Conservation (phyloP, 2,888 invertebrate genomes). For the Platynereis dumerilii region DNA sequence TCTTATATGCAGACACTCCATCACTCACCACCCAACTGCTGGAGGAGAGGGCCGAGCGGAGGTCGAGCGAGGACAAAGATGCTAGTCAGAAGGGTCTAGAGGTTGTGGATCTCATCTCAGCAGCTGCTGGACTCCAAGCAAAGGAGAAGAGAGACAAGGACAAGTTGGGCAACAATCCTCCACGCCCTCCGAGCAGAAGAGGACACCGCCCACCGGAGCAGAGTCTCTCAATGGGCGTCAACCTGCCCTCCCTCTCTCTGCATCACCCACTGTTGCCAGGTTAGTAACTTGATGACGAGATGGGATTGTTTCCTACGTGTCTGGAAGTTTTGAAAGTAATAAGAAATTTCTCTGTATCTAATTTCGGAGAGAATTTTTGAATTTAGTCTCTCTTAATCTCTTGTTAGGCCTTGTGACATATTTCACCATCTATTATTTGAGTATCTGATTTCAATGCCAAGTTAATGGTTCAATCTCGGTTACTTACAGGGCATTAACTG, state of each 20-base stretch:
- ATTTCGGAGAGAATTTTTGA: too few species aligned
- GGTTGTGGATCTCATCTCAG: constrained; percentile 70
- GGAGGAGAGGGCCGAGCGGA: constrained; percentile 39
- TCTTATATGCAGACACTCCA: constrained; percentile 37
- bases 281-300: too few species aligned
- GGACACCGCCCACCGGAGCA: constrained; percentile 43
- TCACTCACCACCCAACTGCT: constrained; percentile 57
- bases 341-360: too few species aligned
- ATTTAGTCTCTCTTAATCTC: too few species aligned
- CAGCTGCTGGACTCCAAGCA: constrained; percentile 81
- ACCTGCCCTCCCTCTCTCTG: constrained; percentile 45
- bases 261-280: constrained; percentile 60
- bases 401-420: too few species aligned
- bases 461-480: too few species aligned
- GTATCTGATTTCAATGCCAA: too few species aligned
- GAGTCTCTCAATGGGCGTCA: constrained; percentile 29
- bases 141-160: constrained; percentile 89
- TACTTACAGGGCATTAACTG: too few species aligned
- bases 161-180: constrained; percentile 39
- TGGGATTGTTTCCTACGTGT: too few species aligned
- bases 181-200: constrained; percentile 71
- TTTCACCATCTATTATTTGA: too few species aligned
- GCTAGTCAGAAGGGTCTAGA: constrained; percentile 59
- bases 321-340: too few species aligned
- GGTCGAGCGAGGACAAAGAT: constrained; percentile 46